A percentile compares a stretch with the other conserved stretches of the same genome.
phyloP scores from a whole-genome alignment of 2,888 invertebrate genomes.

The Drosophila mayaguana region DNA sequence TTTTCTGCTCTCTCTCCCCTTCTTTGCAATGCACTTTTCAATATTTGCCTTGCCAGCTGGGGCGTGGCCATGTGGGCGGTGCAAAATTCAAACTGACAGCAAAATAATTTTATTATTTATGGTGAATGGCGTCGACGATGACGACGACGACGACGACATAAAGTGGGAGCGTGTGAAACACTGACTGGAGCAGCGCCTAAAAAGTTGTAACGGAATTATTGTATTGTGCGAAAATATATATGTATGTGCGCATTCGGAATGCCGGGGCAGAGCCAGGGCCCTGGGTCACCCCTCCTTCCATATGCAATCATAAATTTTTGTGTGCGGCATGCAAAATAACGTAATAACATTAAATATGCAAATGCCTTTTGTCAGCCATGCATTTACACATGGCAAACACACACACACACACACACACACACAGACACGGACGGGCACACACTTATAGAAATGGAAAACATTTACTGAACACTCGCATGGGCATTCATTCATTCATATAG shows the following conservation, averaged over 20 bases:
- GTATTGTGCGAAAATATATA: conserved; percentile 50
- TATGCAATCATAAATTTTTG: conserved; percentile 79
- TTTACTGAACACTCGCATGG: conserved; percentile 21
- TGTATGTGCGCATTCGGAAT: conserved; percentile 4
- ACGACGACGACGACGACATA: conserved; percentile 7
- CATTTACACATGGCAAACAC: conserved; percentile 69
- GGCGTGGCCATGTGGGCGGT: conserved; percentile 48
- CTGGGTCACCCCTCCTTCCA: conserved; percentile 1
- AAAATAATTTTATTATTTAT: conserved; percentile 79
- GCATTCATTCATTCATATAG: conserved; percentile 36
- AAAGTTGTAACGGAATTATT: conserved; percentile 75
- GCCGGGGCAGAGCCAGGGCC: not conserved
- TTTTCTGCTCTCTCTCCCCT: not conserved
- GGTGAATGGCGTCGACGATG: conserved; percentile 48
- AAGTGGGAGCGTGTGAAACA: conserved; percentile 13
- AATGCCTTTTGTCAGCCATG: conserved; percentile 79
- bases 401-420: conserved; percentile 10
- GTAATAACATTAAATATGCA: conserved; percentile 81
- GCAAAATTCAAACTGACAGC: conserved; percentile 77
- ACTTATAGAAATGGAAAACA: conserved; percentile 11
- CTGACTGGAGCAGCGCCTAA: conserved; percentile 32
- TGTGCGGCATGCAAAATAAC: conserved; percentile 77
- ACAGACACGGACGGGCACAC: conserved; percentile 7
- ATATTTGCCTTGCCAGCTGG: conserved; percentile 55
- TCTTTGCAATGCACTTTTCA: conserved; percentile 57